These are phyloP conservation scores for Cyclopterus lumpus DNA, from an alignment of 2,797 vertebrate species.

Conservation along the genomic window DNA sequence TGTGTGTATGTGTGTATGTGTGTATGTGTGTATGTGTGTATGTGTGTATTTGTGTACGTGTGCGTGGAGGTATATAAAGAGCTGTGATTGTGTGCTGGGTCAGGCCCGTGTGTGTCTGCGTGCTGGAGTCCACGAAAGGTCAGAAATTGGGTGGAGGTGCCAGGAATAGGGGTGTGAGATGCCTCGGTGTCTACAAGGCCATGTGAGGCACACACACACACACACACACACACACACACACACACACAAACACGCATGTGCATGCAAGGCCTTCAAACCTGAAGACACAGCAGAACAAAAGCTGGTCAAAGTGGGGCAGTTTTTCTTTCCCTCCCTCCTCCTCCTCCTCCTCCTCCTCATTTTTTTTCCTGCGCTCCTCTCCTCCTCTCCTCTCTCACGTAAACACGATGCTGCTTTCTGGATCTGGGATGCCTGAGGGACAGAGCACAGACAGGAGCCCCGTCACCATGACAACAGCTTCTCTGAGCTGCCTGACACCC, in stretches of 20 bases:
- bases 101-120: constrained; percentile 55
- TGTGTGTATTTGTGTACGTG: constrained; percentile 32
- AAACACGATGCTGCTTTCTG: constrained; percentile 83
- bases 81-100: constrained; percentile 60
- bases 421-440: constrained; percentile 86
- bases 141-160: constrained; percentile 81
- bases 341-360: constrained; percentile 3
- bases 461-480: constrained; percentile 88
- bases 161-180: constrained; percentile 87
- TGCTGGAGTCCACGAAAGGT: constrained; percentile 81
- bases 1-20: constrained; percentile 50
- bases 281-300: constrained; percentile 69
- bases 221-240: constrained; percentile 17
- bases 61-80: constrained; percentile 43
- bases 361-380: neutral
- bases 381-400: constrained; percentile 66
- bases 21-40: constrained; percentile 26
- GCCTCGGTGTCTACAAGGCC: constrained; percentile 77
- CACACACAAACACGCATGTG: constrained; percentile 5
- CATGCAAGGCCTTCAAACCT: constrained; percentile 43
- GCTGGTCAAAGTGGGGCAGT: constrained; percentile 71
- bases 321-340: constrained; percentile 35
- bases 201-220: constrained; percentile 49
- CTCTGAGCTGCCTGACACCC: constrained; percentile 84
- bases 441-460: constrained; percentile 82